Conservation (phyloP, 2,113 vertebrate genomes). For the Chloroceryle aenea region DNA sequence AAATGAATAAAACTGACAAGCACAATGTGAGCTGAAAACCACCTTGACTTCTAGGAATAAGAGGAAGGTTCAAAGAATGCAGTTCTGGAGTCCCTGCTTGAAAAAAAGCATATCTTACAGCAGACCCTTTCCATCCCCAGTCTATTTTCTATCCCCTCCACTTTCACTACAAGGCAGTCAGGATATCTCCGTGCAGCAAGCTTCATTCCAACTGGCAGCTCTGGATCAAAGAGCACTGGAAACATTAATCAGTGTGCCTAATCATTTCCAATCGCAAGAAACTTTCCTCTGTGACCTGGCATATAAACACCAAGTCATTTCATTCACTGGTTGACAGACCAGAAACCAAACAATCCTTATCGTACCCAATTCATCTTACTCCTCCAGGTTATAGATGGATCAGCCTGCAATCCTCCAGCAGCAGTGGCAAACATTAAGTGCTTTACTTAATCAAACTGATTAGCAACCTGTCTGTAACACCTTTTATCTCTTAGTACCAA, state of each 20-base stretch:
- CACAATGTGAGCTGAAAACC: background rate
- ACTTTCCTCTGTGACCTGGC: conserved; percentile 48
- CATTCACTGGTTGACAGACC: conserved; percentile 40
- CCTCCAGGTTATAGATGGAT: background rate
- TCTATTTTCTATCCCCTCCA: background rate
- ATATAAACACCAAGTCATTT: conserved; percentile 42
- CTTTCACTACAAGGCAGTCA: background rate
- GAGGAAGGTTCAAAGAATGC: background rate
- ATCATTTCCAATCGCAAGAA: conserved; percentile 48
- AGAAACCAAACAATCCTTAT: conserved; percentile 68
- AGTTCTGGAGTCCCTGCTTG: background rate
- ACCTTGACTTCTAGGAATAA: conserved; percentile 24
- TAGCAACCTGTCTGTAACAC: conserved; percentile 7
- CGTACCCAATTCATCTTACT: conserved; percentile 39
- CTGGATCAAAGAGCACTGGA: conserved; percentile 61
- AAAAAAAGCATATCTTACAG: background rate
- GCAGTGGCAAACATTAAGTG: conserved; percentile 16
- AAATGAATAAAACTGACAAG: background rate
- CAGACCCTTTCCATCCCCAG: background rate
- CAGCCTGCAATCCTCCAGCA: conserved; percentile 13
- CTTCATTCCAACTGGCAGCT: conserved; percentile 55
- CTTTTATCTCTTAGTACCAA: conserved; percentile 46
- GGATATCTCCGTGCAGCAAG: conserved; percentile 3
- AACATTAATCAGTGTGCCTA: conserved; percentile 54
- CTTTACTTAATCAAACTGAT: conserved; percentile 60